Base-by-base conservation (phyloP, 1,140 invertebrate genomes). In the Drosophila ercepeae region DNA sequence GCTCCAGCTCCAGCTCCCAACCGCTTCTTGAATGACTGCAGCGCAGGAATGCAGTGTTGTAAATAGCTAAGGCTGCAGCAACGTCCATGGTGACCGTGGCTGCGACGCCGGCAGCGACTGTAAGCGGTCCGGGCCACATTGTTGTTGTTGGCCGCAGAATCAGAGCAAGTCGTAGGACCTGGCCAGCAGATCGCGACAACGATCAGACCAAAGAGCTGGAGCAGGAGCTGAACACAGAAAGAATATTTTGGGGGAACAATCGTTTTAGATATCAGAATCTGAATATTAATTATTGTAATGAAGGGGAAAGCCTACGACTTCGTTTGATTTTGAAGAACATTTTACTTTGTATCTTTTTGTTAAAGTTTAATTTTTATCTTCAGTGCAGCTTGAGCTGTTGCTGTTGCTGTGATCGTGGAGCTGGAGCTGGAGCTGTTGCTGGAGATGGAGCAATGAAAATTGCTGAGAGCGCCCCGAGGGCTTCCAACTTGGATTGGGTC, bases 401-500 rank as follows among this genome's bases (percentile, higher is more conserved):
- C 39, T 25, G 52, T 21, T n/a, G n/a, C n/a, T n/a, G n/a, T n/a
- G 19, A 55, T 25, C 41, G 5, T 27, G 19, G 63, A 59, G 72
- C 34, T 25, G 13, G 6, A 25, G 59, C 42, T 36, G 36, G n/a
- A 14, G 51, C 64, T 32, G 54, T 27, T 44, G 51, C 69, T 44
- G 50, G 27, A 58, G 44, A 54, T 65, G 60, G 39, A 54, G 64
- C 76, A 88, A 75, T 88, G 75, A 84, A 84, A 89, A 89, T 89
- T 89, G 84, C 78, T 89, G 84, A 89, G 84, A 89, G 84, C 77
- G 79, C 84, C 84, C 84, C 77, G 76, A 89, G 84, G 84, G 84
- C 84, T 83, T 78, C 60, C 70, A 59, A 53, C 78, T 68, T 82
- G 75, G 76, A 63, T 73, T 78, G 65, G 63, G 58, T 50, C 71